Conservation (phyloP, 2,113 vertebrate species). For the Bos taurus region DNA sequence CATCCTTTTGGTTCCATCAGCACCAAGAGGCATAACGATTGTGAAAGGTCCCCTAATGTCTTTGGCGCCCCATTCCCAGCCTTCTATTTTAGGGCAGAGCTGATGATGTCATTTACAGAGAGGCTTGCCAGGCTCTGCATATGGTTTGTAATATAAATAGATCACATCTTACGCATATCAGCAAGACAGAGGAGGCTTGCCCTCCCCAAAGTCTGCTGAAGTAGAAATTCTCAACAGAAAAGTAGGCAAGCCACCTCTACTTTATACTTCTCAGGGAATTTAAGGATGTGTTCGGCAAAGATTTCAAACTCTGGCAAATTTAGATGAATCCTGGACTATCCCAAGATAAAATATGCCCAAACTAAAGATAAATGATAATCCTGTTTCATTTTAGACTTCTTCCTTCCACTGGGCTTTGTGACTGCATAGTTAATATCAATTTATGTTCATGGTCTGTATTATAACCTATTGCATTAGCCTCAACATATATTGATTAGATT, state of each 20-base stretch:
- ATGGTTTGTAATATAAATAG: constrained; percentile 75
- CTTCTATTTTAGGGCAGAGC: constrained; percentile 52
- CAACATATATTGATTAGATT: not conserved
- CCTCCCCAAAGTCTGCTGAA: constrained; percentile 66
- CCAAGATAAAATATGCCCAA: constrained; percentile 35
- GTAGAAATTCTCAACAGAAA: constrained; percentile 67
- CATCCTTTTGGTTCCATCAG: constrained; percentile 51
- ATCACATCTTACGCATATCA: constrained; percentile 63
- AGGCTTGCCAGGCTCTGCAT: constrained; percentile 68
- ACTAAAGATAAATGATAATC: constrained; percentile 12
- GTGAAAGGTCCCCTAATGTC: constrained; percentile 28
- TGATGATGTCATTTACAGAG: constrained; percentile 65
- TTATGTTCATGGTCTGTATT: not conserved
- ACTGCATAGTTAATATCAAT: not conserved
- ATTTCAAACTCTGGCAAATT: constrained; percentile 46
- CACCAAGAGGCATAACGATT: constrained; percentile 20
- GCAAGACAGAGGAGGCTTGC: constrained; percentile 61
- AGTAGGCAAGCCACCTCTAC: constrained; percentile 53
- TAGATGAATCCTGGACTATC: constrained; percentile 24
- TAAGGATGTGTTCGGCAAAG: constrained; percentile 52
- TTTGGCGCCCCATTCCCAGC: not conserved
- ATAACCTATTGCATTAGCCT: not conserved
- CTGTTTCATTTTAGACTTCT: constrained; percentile 13
- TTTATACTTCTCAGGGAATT: constrained; percentile 52
- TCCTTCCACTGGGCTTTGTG: not conserved